Percentiles rank a stretch among this genome's conserved stretches.
These are phyloP conservation scores for Anolis apletophallus DNA, from an alignment of 2,797 vertebrate species.

Conservation along the genomic window DNA sequence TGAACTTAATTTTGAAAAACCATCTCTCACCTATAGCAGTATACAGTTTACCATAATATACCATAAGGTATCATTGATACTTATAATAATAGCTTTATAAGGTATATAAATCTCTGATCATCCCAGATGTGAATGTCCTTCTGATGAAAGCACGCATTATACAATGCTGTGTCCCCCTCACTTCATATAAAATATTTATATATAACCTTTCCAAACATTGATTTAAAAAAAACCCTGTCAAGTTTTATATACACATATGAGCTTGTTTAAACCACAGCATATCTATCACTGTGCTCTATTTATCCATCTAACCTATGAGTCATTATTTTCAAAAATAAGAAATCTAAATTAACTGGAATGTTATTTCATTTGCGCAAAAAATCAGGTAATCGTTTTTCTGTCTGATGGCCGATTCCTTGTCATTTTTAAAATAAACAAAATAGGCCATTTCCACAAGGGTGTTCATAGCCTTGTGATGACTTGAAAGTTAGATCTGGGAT, in stretches of 20 bases:
- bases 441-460: constrained; percentile 18
- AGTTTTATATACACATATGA: constrained; percentile 5
- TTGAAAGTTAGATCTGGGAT: constrained; percentile 34
- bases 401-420: constrained; percentile 9
- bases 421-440: constrained; percentile 21
- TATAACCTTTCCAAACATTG: constrained; percentile 28
- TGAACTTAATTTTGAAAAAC: constrained; percentile 62
- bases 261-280: neutral
- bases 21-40: constrained; percentile 64
- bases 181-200: constrained; percentile 38
- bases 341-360: constrained; percentile 2
- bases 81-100: constrained; percentile 25
- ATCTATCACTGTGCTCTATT: neutral
- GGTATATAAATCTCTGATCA: constrained; percentile 64
- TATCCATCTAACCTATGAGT: constrained; percentile 17
- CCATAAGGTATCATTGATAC: neutral
- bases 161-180: constrained; percentile 10
- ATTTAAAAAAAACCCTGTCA: constrained; percentile 33
- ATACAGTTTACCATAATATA: constrained; percentile 69
- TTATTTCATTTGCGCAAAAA: neutral
- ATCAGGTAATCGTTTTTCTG: constrained; percentile 3
- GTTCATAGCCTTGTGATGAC: constrained; percentile 25
- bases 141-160: constrained; percentile 39
- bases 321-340: constrained; percentile 5
- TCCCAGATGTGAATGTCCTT: constrained; percentile 50